Base-by-base conservation (phyloP, 1,140 invertebrate genomes). In the Drosophila bipectinata region DNA sequence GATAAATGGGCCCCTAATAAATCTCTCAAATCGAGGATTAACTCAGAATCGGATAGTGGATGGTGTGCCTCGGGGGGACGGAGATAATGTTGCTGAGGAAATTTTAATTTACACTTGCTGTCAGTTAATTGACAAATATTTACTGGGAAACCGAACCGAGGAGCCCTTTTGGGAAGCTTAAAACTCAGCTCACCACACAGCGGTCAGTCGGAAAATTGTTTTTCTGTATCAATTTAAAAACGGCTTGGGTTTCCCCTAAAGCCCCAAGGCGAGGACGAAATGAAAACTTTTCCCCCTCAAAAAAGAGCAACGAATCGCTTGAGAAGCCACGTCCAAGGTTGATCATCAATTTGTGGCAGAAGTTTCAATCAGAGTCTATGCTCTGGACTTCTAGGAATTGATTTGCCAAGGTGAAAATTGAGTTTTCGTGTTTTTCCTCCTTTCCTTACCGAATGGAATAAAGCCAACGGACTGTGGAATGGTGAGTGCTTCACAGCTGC, bases 1-100 rank as follows among this genome's bases (percentile, higher is more conserved):
- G 55, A 85, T 88, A 88, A 82, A 87, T 82, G 83, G 47, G 78
- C 47, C 44, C 64, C 48, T 64, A 59, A 78, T 87, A 85, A 85
- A 87, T 85, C 83, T 82, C 59, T 44, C 34, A 37, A 60, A 63
- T 51, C 66, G 41, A 21, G 48, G 26, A 53, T 53, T 64, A 59
- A 26, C 57, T 45, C 18, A 21, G 21, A 26, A 4, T 21, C 1
- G 39, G 12, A 6, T 12, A 18, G 8, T 18, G 41, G 6, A 44
- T 14, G 41, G 12, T 41, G 41, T 3, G 14, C 4, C 41, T 12
- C 0, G 37, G 32, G 24, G 44, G 18, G 7, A 4, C 15, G 39
- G 39, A 21, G 26, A 12, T 53, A 48, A 37, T 44, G 41, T 53
- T 47, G 34, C 41, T 47, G 18, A 59, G 47, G 41, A 76, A 72